Conservation (phyloP, 2,888 invertebrate genomes). For the Mesorhabditis spiculigera region DNA sequence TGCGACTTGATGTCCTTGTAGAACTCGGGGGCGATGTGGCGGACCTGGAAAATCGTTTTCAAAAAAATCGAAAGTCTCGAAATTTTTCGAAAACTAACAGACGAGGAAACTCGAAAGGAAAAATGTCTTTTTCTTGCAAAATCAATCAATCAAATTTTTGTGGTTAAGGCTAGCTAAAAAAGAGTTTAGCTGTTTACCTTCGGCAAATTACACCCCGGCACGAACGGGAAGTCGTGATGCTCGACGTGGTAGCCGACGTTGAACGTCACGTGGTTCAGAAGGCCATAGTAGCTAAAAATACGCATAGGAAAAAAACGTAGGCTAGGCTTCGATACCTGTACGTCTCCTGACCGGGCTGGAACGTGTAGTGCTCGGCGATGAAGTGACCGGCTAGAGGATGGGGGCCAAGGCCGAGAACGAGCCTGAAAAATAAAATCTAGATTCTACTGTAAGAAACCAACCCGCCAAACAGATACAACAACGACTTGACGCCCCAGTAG, state of each 20-base stretch:
- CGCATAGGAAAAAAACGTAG: background rate
- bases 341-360: slow-evolving; percentile 63
- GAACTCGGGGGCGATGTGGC: slow-evolving; percentile 87
- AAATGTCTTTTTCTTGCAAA: background rate
- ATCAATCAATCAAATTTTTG: background rate
- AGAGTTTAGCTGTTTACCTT: slow-evolving; percentile 68
- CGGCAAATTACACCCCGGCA: slow-evolving; percentile 77
- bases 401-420: slow-evolving; percentile 28
- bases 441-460: too few species aligned
- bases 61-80: too few species aligned
- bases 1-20: slow-evolving; percentile 90
- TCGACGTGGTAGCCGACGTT: slow-evolving; percentile 99
- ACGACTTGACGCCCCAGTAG: slow-evolving; percentile 73
- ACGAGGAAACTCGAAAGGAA: too few species aligned
- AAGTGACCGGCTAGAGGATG: slow-evolving; percentile 81
- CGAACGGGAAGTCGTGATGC: slow-evolving; percentile 85
- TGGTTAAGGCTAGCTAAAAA: background rate
- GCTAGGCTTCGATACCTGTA: slow-evolving; percentile 37
- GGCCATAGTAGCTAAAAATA: slow-evolving; percentile 76
- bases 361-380: slow-evolving; percentile 98
- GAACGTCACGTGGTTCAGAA: slow-evolving; percentile 90
- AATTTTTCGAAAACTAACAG: too few species aligned
- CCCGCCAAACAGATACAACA: slow-evolving; percentile 73
- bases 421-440: background rate
- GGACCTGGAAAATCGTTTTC: slow-evolving; percentile 69